Evolutionary conservation across 2,113 vertebrate genomes (phyloP).

Genomic region (Cavia porcellus): DNA sequence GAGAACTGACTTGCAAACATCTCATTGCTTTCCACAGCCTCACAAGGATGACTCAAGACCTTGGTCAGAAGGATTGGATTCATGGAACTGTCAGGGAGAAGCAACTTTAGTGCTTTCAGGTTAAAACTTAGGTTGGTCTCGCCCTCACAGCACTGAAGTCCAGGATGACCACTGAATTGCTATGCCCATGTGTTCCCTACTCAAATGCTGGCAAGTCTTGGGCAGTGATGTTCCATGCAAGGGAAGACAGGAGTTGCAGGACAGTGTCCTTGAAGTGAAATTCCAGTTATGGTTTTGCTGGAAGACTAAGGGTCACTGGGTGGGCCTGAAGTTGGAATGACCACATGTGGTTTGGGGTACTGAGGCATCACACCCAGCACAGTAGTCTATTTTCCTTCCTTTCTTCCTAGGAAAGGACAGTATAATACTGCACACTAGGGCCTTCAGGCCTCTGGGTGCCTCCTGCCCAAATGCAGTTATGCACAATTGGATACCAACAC

Average conservation of each 20-base stretch:
- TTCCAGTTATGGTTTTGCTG: neutral
- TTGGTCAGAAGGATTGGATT: neutral
- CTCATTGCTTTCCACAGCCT: too few relatives aligned
- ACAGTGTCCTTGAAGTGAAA: neutral
- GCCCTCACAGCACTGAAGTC: too few relatives aligned
- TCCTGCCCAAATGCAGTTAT: neutral
- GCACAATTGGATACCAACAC: neutral
- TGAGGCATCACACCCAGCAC: neutral
- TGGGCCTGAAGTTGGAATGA: fast-evolving
- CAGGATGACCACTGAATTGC: neutral
- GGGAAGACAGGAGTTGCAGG: too few relatives aligned
- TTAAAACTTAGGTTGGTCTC: neutral
- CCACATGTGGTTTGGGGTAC: too few relatives aligned
- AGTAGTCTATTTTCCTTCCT: neutral
- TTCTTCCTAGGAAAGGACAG: neutral
- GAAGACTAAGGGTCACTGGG: neutral
- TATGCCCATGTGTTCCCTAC: neutral
- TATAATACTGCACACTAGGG: fast-evolving
- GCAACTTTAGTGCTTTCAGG: neutral
- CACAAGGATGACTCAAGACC: fast-evolving
- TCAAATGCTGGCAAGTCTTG: neutral
- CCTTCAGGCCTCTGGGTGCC: neutral
- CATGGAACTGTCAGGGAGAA: neutral
- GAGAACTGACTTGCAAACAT: neutral
- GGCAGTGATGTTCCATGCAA: neutral